Conservation (phyloP, 2,113 vertebrate species). For the Proterorhinus semilunaris region DNA sequence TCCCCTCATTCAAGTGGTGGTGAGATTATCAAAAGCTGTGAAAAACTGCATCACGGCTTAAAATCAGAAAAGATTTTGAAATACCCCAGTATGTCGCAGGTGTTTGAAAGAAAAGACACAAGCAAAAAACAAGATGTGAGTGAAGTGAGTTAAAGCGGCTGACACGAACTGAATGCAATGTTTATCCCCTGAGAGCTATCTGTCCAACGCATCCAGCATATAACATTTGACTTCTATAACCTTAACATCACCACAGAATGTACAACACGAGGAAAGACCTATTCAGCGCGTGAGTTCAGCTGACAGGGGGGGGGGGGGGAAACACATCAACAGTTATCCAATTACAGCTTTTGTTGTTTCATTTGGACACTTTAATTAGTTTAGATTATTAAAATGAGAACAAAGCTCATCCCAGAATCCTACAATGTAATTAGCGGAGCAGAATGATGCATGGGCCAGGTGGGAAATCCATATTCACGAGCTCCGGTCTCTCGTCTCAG, state of each 20-base stretch:
- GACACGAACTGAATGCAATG: not conserved
- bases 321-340: constrained; percentile 43
- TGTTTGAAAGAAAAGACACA: too few relatives aligned
- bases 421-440: constrained; percentile 59
- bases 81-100: too few relatives aligned
- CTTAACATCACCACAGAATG: not conserved
- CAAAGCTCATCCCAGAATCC: constrained; percentile 58
- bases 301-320: constrained; percentile 8
- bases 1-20: too few relatives aligned
- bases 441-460: constrained; percentile 62
- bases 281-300: not conserved
- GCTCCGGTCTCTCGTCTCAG: constrained; percentile 37
- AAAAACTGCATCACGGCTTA: too few relatives aligned
- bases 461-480: constrained; percentile 69
- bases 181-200: not conserved
- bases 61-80: too few relatives aligned
- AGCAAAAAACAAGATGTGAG: not conserved
- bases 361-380: constrained; percentile 58
- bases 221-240: constrained; percentile 26
- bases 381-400: constrained; percentile 55
- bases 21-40: too few relatives aligned
- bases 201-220: constrained; percentile 1
- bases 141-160: not conserved
- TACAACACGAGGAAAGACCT: not conserved
- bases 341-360: constrained; percentile 56